phyloP scores from a whole-genome alignment of 2,113 vertebrate genomes.

The Empidonax traillii region DNA sequence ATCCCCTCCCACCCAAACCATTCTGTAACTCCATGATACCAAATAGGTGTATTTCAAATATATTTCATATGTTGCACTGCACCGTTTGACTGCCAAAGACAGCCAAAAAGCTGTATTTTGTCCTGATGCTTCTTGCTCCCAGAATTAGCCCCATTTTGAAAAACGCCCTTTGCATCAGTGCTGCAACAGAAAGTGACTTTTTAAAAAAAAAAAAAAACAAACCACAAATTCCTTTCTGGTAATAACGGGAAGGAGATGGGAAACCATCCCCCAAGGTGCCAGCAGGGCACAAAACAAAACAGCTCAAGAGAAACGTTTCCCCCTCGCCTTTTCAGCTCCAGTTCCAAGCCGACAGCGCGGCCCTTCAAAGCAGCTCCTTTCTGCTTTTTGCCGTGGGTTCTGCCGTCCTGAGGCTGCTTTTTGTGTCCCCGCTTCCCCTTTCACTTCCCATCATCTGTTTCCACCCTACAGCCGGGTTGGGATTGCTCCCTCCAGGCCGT shows the following conservation, averaged over 20 bases:
- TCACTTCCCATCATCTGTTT: constrained; percentile 19
- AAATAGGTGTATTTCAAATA: not conserved
- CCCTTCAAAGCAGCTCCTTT: not conserved
- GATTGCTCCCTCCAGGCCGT: not conserved
- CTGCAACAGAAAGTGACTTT: not conserved
- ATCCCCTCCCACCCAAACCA: not conserved
- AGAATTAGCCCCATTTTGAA: not conserved
- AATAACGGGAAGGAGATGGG: not conserved
- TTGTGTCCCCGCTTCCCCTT: constrained; percentile 5
- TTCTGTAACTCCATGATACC: not conserved
- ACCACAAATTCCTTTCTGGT: not conserved
- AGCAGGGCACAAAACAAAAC: not conserved
- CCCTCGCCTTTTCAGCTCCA: not conserved
- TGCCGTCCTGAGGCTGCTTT: not conserved
- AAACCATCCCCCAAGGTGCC: not conserved
- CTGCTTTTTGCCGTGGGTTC: constrained; percentile 9
- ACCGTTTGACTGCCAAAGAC: not conserved
- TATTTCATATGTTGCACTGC: not conserved
- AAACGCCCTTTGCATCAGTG: not conserved
- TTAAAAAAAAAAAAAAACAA: not conserved
- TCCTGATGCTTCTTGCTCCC: not conserved
- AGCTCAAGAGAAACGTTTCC: not conserved
- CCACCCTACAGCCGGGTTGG: not conserved
- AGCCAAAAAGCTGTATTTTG: not conserved
- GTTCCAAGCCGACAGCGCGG: fast-evolving